Percentiles rank a stretch among this genome's conserved stretches.
Conservation (phyloP, 1,140 invertebrate species). For the Acarapis woodi region DNA sequence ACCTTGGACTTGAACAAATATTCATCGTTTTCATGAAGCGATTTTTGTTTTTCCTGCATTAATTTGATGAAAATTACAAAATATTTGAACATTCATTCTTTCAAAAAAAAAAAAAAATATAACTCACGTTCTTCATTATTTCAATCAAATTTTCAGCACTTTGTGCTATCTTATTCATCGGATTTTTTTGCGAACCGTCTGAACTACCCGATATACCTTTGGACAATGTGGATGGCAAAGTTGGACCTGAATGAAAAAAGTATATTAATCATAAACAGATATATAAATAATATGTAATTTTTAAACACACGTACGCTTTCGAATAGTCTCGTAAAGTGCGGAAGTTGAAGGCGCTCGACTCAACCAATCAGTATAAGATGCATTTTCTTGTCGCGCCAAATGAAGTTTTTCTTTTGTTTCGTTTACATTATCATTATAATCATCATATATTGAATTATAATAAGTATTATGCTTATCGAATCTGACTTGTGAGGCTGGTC, state of each 20-base stretch:
- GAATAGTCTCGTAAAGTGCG: conserved; percentile 61
- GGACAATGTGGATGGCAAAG: neutral
- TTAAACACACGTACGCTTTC: conserved; percentile 15
- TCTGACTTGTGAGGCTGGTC: neutral
- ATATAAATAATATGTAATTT: too few species aligned
- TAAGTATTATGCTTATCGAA: neutral
- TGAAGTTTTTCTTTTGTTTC: neutral
- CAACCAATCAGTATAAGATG: conserved; percentile 26
- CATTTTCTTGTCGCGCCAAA: neutral
- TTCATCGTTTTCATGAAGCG: too few species aligned
- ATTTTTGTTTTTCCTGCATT: too few species aligned
- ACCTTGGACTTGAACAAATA: too few species aligned
- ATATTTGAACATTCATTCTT: too few species aligned
- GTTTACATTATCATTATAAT: conserved; percentile 38
- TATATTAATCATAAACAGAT: too few species aligned
- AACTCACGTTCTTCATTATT: conserved; percentile 22
- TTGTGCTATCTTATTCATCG: conserved; percentile 16
- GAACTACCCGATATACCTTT: too few species aligned
- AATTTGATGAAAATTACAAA: too few species aligned
- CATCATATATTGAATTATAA: conserved; percentile 19
- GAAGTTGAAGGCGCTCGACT: conserved; percentile 62
- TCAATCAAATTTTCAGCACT: conserved; percentile 53
- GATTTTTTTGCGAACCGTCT: too few species aligned
- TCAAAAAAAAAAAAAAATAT: too few species aligned
- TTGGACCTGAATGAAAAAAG: too few species aligned